These are phyloP conservation scores for Operophtera brumata DNA, from an alignment of 2,888 invertebrate genomes.

Conservation along the genomic window DNA sequence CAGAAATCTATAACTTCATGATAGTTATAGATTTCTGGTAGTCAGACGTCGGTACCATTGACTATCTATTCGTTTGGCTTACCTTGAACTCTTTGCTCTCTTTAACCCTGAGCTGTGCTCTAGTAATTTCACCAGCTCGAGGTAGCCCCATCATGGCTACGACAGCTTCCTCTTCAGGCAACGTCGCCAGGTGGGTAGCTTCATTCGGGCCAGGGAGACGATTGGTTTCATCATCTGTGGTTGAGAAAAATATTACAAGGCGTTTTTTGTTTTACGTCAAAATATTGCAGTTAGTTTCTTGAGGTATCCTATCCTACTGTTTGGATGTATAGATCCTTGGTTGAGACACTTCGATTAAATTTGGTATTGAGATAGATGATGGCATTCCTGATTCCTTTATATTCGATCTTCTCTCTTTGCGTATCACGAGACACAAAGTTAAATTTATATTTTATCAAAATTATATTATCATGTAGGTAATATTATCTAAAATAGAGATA, in stretches of 20 bases:
- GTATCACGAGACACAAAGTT: too few species aligned
- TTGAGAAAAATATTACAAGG: slow-evolving; percentile 20
- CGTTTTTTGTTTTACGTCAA: slow-evolving; percentile 1
- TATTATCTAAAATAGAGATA: too few species aligned
- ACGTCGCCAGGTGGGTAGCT: slow-evolving; percentile 68
- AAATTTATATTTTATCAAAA: too few species aligned
- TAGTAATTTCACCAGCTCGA: slow-evolving; percentile 91
- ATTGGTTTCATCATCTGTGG: slow-evolving; percentile 58
- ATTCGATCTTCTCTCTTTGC: too few species aligned
- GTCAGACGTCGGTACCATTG: neutral
- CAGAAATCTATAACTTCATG: too few species aligned
- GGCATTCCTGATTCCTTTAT: too few species aligned
- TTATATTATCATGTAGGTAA: too few species aligned
- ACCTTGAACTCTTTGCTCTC: slow-evolving; percentile 99
- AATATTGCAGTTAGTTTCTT: neutral
- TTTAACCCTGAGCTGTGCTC: slow-evolving; percentile 94
- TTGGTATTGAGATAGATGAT: too few species aligned
- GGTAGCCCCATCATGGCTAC: slow-evolving; percentile 96
- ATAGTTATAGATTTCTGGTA: too few species aligned
- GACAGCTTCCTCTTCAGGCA: slow-evolving; percentile 86
- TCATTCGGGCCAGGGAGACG: slow-evolving; percentile 54
- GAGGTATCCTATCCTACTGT: neutral
- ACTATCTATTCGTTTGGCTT: slow-evolving; percentile 19
- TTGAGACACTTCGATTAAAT: too few species aligned
- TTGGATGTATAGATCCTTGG: too few species aligned